These are phyloP conservation scores for Phaedon cochleariae DNA, from an alignment of 2,888 invertebrate species.

Conservation along the genomic window DNA sequence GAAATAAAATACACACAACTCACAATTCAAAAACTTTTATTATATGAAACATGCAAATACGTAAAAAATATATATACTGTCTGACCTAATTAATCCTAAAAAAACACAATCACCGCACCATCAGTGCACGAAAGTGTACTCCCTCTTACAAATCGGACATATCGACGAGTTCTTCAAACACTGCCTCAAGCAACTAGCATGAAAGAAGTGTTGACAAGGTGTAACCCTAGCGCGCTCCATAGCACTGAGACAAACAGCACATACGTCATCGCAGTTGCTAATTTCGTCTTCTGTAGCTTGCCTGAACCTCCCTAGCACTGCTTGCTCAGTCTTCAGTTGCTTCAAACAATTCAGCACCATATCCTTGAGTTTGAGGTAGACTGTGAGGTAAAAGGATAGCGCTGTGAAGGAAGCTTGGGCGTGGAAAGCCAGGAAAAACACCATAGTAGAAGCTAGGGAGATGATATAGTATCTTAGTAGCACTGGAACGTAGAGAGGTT, in stretches of 20 bases:
- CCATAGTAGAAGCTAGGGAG: conserved; percentile 66
- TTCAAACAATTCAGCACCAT: conserved; percentile 66
- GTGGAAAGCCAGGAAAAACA: conserved; percentile 65
- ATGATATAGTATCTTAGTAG: conserved; percentile 70
- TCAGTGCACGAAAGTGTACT: conserved; percentile 62
- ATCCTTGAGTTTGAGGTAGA: conserved; percentile 73
- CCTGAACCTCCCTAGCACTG: conserved; percentile 70
- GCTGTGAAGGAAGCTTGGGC: conserved; percentile 69
- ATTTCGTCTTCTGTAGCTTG: conserved; percentile 74
- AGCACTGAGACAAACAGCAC: conserved; percentile 77
- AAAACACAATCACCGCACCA: not conserved
- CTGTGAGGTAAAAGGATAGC: conserved; percentile 71
- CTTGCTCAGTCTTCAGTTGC: conserved; percentile 68
- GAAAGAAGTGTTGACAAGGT: conserved; percentile 83
- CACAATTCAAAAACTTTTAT: not conserved
- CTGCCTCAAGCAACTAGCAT: conserved; percentile 77
- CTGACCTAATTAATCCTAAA: conserved; percentile 11
- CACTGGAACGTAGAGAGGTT: conserved; percentile 74
- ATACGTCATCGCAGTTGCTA: conserved; percentile 76
- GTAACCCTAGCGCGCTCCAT: conserved; percentile 79
- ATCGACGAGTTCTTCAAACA: conserved; percentile 75
- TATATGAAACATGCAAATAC: conserved; percentile 22
- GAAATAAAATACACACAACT: conserved; percentile 1
- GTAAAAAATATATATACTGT: conserved; percentile 25
- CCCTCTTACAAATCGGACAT: conserved; percentile 80